Base-by-base conservation (phyloP, 2,888 invertebrate species). In the Parascotia fuliginaria region DNA sequence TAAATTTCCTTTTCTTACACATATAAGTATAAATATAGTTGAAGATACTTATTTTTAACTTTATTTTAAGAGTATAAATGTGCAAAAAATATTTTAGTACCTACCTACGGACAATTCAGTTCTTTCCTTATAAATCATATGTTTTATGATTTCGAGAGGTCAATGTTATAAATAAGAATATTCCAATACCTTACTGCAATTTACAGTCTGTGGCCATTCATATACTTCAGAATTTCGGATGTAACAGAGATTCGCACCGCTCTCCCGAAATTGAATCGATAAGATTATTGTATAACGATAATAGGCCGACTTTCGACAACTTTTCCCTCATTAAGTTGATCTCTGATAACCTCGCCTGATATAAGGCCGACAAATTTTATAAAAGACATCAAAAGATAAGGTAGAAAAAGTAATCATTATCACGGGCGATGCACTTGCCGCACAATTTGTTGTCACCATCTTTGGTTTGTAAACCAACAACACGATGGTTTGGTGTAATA, bases 251-350 rank as follows among this genome's bases (percentile, higher is more conserved):
- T 63, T 68, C 47, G 52, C 47, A 43, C 24, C 56, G 42, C 40
- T 56, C 53, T 53, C 58, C 60, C 57, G 57, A 73, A 65, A 63
- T 62, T 57, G 38, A 60, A 51, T 59, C 65, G 76, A 77, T 76
- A 77, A 75, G 54, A 70, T 71, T 61, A 71, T 73, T 75, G 67
- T 70, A 58, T 65, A 72, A 73, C 56, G 33, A 34, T 58, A 58
- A 60, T 63, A 54, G n/a, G 61, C 47, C 32, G 29, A 38, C 42
- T 52, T 38, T 33, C 50, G n/a, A 56, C 24, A 29, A 53, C 52
- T 55, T 56, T 50, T 57, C 55, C 46, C 63, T 53, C 70, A 64
- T 70, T 67, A 62, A 45, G 31, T 37, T 54, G 74, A 70, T 65
- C 60, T 51, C 19, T 24, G 64, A 70, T 69, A 70, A 51, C 45